These are phyloP conservation scores for Drymodes brunneopygia DNA, from an alignment of 2,113 vertebrate genomes.

Conservation along the genomic window DNA sequence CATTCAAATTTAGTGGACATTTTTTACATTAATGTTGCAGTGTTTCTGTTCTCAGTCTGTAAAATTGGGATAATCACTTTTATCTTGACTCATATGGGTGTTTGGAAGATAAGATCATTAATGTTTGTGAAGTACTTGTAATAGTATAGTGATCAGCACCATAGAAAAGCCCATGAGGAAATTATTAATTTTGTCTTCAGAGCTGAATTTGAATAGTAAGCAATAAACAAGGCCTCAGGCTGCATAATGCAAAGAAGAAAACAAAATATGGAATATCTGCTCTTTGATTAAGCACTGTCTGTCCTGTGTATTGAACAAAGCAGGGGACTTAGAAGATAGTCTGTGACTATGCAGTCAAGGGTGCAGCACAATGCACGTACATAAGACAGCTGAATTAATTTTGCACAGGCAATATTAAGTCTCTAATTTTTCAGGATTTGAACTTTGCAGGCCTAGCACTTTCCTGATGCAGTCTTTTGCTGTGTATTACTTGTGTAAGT, in stretches of 20 bases:
- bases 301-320: background rate
- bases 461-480: background rate
- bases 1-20: constrained; percentile 8
- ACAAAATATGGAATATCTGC: constrained; percentile 14
- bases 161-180: constrained; percentile 53
- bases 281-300: constrained; percentile 26
- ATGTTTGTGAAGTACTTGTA: constrained; percentile 42
- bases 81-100: constrained; percentile 24
- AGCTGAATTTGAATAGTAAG: constrained; percentile 43
- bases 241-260: constrained; percentile 12
- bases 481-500: background rate
- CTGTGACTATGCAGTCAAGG: background rate
- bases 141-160: constrained; percentile 33
- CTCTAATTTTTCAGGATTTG: background rate
- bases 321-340: background rate
- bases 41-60: background rate
- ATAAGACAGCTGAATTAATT: background rate
- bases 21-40: background rate
- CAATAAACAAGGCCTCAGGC: constrained; percentile 43
- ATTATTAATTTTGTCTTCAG: constrained; percentile 61
- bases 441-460: background rate
- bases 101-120: constrained; percentile 42
- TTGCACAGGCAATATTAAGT: background rate
- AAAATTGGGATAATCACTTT: constrained; percentile 15
- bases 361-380: background rate